phyloP scores from a whole-genome alignment of 2,888 invertebrate genomes.

The Drosophila basisetae region DNA sequence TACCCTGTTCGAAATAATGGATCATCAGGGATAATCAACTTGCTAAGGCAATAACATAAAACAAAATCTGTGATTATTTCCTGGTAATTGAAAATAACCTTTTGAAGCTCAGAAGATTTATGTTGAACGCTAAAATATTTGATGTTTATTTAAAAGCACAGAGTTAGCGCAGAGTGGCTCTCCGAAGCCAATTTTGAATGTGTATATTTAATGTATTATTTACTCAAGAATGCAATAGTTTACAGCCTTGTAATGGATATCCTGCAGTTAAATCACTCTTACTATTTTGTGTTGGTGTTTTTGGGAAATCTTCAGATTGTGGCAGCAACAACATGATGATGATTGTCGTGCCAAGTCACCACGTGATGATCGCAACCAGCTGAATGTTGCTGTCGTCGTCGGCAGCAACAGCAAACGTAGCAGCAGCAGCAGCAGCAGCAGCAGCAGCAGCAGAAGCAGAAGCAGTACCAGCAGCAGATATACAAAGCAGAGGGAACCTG shows the following conservation, averaged over 20 bases:
- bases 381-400: conserved; percentile 18
- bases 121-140: not conserved
- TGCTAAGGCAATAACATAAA: not conserved
- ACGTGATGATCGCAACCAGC: conserved; percentile 48
- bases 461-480: conserved; percentile 3
- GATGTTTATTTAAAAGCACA: not conserved
- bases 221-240: not conserved
- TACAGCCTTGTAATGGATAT: conserved; percentile 14
- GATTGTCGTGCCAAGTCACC: conserved; percentile 60
- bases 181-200: not conserved
- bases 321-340: conserved; percentile 53
- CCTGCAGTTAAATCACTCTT: conserved; percentile 3
- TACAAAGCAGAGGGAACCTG: conserved; percentile 43
- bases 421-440: conserved; percentile 20
- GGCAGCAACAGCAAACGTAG: conserved; percentile 6
- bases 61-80: not conserved
- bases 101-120: not conserved
- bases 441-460: conserved; percentile 6
- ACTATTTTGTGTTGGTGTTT: conserved; percentile 18
- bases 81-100: conserved; percentile 1
- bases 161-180: not conserved
- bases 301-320: conserved; percentile 61
- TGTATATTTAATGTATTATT: not conserved
- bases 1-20: conserved; percentile 29
- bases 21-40: not conserved